Percentiles rank a stretch among this genome's conserved stretches.
These are phyloP conservation scores for Carettochelys insculpta DNA, from an alignment of 2,113 vertebrate species.

Conservation along the genomic window DNA sequence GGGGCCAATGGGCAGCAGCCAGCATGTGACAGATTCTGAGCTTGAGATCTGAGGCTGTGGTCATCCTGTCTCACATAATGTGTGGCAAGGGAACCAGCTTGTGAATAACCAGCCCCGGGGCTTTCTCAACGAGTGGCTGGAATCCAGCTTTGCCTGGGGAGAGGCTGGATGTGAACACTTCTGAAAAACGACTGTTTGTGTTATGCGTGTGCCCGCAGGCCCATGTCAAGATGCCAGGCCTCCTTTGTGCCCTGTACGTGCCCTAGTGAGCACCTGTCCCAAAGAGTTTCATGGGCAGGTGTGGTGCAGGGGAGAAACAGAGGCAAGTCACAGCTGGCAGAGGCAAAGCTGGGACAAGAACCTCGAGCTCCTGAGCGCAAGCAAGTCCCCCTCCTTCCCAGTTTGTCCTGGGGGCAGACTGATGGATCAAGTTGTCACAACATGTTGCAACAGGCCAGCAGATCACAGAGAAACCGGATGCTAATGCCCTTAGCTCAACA, in stretches of 20 bases:
- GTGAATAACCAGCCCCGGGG: slow-evolving; percentile 43
- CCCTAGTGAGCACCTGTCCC: neutral
- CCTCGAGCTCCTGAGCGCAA: neutral
- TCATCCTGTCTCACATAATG: neutral
- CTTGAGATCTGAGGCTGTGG: slow-evolving; percentile 41
- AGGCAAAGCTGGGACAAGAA: neutral
- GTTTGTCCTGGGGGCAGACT: neutral
- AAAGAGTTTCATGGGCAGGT: neutral
- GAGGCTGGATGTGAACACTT: neutral
- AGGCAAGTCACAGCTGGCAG: neutral
- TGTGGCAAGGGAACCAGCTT: neutral
- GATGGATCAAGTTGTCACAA: neutral
- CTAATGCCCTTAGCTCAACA: neutral
- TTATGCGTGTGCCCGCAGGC: neutral
- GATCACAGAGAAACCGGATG: too few relatives aligned
- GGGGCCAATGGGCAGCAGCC: neutral
- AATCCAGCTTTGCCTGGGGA: neutral
- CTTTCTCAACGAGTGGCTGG: slow-evolving; percentile 46
- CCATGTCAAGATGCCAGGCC: neutral
- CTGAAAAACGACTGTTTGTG: neutral
- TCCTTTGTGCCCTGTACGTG: neutral
- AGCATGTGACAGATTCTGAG: neutral
- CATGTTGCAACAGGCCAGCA: neutral
- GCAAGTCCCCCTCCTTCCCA: neutral
- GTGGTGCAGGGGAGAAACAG: neutral